These are phyloP conservation scores for Hydrozoanthus tunicans DNA, from an alignment of 64 coral and sea anemone genomes.

Conservation along the genomic window DNA sequence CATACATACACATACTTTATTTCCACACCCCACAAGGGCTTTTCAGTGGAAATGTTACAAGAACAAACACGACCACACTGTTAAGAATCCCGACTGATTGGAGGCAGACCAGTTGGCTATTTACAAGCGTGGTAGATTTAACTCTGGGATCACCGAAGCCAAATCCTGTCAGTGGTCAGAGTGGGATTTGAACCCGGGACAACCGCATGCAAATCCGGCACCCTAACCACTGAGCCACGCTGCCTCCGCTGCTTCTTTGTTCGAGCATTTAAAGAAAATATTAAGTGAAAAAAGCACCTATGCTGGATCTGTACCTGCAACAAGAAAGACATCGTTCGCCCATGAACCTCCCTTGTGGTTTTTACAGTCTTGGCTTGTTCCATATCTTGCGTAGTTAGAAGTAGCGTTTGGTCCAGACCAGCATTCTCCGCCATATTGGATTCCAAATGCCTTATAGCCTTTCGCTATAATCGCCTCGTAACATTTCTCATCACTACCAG, in stretches of 20 bases:
- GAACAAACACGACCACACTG: no score
- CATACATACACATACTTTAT: no score
- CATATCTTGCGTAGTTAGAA: neutral
- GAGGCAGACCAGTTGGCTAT: no score
- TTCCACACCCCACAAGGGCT: no score
- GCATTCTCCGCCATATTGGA: slow-evolving; percentile 39
- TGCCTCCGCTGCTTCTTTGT: no score
- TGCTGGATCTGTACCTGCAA: slow-evolving; percentile 5
- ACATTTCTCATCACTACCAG: slow-evolving; percentile 29
- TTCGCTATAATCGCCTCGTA: neutral
- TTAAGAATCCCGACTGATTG: no score
- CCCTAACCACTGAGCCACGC: no score
- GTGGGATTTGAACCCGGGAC: no score
- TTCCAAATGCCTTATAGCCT: slow-evolving; percentile 41
- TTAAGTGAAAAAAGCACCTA: no score
- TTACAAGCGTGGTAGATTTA: neutral
- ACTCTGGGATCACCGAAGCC: neutral
- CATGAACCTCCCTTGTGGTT: slow-evolving; percentile 7
- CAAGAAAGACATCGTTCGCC: slow-evolving; percentile 43
- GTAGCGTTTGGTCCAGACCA: slow-evolving; percentile 25
- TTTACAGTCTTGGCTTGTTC: neutral
- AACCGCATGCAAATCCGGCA: no score
- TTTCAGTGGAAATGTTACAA: no score
- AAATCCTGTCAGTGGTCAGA: neutral
- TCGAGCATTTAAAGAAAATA: no score